Evolutionary conservation across 2,797 vertebrate species (phyloP).

Genomic region (Enteromius paludinosus): DNA sequence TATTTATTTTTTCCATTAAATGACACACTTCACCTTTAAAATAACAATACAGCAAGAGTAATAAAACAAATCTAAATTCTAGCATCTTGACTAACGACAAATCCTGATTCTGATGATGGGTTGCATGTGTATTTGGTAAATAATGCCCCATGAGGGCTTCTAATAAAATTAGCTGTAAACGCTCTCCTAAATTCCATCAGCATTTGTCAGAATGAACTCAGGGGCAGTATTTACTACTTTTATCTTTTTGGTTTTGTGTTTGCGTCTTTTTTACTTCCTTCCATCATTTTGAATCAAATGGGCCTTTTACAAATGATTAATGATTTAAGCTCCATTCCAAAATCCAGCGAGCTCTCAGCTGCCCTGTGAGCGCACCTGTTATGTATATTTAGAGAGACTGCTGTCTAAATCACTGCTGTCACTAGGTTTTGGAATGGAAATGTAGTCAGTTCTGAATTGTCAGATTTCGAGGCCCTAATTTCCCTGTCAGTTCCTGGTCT

Average conservation of each 20-base stretch:
- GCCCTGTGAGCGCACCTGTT: neutral
- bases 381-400: neutral
- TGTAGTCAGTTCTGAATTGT: neutral
- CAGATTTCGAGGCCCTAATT: neutral
- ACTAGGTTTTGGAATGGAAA: conserved; percentile 5
- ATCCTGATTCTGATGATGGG: conserved; percentile 7
- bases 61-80: neutral
- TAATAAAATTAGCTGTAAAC: neutral
- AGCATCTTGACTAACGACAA: neutral
- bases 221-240: conserved; percentile 33
- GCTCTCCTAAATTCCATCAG: neutral
- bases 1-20: neutral
- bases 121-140: conserved; percentile 36
- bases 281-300: neutral
- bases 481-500: neutral
- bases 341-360: neutral
- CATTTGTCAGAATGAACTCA: neutral
- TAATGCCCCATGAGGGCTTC: conserved; percentile 21
- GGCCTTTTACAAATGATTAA: conserved; percentile 7
- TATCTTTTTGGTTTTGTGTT: conserved; percentile 18
- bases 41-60: neutral
- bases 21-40: conserved; percentile 26
- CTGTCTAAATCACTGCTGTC: neutral
- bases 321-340: neutral
- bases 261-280: conserved; percentile 16